These are phyloP conservation scores for Eurystomus glaucurus DNA, from an alignment of 2,797 vertebrate genomes.

Conservation along the genomic window DNA sequence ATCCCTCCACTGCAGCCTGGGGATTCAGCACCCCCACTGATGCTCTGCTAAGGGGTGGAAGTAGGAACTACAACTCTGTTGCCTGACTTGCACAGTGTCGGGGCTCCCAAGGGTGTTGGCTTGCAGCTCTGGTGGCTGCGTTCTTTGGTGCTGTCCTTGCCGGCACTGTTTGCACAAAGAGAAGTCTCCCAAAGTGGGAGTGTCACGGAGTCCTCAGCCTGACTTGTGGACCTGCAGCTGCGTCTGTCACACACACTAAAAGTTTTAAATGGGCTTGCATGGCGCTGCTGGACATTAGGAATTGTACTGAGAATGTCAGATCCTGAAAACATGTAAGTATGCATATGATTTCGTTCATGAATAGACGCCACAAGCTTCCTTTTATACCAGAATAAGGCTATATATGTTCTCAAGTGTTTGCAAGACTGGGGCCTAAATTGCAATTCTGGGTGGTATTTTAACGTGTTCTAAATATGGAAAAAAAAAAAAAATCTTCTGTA, in stretches of 20 bases:
- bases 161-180: rapidly evolving
- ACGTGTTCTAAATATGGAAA: conserved; percentile 1
- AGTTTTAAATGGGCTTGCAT: neutral
- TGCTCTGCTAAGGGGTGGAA: neutral
- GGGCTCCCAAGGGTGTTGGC: neutral
- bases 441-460: conserved; percentile 5
- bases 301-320: neutral
- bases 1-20: neutral
- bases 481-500: conserved; percentile 8
- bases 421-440: conserved; percentile 15
- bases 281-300: no score
- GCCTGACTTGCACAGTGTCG: neutral
- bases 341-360: neutral
- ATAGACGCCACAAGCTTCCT: neutral
- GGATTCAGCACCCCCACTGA: neutral
- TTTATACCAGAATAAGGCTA: neutral
- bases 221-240: neutral
- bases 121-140: rapidly evolving
- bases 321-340: neutral
- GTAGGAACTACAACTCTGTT: neutral
- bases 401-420: neutral
- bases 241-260: neutral
- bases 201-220: neutral
- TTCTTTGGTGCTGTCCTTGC: neutral
- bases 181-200: neutral